These are phyloP conservation scores for Micoletzkya japonica DNA, from an alignment of 2,888 invertebrate species.

Conservation along the genomic window DNA sequence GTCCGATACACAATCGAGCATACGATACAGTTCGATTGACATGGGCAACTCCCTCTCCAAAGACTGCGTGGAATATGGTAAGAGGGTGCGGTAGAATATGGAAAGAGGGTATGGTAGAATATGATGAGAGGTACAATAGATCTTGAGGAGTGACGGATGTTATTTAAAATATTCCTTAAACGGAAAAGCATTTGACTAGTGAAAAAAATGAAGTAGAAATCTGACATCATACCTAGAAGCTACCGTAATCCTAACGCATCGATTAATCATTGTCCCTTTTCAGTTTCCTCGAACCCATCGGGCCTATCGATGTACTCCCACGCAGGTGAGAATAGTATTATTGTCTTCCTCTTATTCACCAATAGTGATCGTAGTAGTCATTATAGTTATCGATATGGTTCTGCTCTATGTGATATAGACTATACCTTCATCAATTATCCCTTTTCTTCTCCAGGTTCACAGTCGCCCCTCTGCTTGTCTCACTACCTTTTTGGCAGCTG, in stretches of 20 bases:
- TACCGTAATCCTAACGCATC: not conserved
- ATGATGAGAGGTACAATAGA: not conserved
- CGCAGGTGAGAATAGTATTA: conserved; percentile 73
- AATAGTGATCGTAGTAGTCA: too few relatives aligned
- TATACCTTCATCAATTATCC: not conserved
- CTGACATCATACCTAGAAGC: too few relatives aligned
- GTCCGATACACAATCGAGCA: conserved; percentile 7
- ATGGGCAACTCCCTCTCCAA: conserved; percentile 85
- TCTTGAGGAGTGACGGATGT: not conserved
- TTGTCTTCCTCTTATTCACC: not conserved
- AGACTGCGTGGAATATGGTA: conserved; percentile 42
- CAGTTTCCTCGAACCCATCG: conserved; percentile 73
- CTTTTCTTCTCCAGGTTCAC: conserved; percentile 71
- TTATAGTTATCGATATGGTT: too few relatives aligned
- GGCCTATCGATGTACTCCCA: conserved; percentile 77
- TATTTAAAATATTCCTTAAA: not conserved
- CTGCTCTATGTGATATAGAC: too few relatives aligned
- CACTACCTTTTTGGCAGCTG: conserved; percentile 93
- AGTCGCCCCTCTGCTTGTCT: conserved; percentile 94
- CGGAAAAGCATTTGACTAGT: not conserved
- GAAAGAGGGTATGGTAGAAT: not conserved
- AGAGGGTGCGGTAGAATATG: not conserved
- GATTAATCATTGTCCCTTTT: conserved; percentile 12
- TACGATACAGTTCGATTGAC: conserved; percentile 86
- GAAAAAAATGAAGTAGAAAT: not conserved